Evolutionary conservation across 2,797 vertebrate species (phyloP), one percentile per base, ranked within the genome.

Genomic region (Oryzias dopingdopingensis): DNA sequence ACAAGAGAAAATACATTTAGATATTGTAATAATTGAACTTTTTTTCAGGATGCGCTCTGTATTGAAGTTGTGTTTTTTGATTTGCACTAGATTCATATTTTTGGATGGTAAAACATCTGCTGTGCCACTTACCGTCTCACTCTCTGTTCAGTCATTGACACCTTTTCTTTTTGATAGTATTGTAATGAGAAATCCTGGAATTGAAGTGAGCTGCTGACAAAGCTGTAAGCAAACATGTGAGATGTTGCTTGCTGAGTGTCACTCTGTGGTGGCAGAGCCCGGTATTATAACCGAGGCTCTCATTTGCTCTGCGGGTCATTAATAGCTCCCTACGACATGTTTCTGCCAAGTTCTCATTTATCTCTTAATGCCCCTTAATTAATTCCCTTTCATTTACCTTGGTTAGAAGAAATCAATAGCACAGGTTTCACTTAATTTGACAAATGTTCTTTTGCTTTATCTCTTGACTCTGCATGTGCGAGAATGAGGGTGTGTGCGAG

Each of bases 311-410:
- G 57, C 61, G 71, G 78, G 83, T 87, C 87, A 86, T 87, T 89
- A 88, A 80, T 76, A 65, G 57, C 64, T 71, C 80, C 77, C 66
- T 16, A 56, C 86, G 76, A 87, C 67, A 66, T 80, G 58, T 82
- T 67, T 88, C 82, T 69, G 64, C 60, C 66, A 65, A 73, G 52
- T 79, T 86, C 85, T 89, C 84, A 76, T 92, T 90, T 86, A 90
- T 89, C 89, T 83, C 82, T 92, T 90, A 86, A 93, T 91, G 88
- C 74, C 77, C 54, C 90, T 90, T 91, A 92, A 90, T 78, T 90
- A 91, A 92, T 93, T 92, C 82, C 81, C 88, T 90, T 92, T 84
- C 78, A 73, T 85, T 91, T 79, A 67, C 88, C 85, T 84, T 90
- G 71, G 58, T 87, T 85, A 79, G 80, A 55, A 84, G 80, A 74